Base-by-base conservation (phyloP, 1,140 invertebrate genomes). In the Brachionus rubens region DNA sequence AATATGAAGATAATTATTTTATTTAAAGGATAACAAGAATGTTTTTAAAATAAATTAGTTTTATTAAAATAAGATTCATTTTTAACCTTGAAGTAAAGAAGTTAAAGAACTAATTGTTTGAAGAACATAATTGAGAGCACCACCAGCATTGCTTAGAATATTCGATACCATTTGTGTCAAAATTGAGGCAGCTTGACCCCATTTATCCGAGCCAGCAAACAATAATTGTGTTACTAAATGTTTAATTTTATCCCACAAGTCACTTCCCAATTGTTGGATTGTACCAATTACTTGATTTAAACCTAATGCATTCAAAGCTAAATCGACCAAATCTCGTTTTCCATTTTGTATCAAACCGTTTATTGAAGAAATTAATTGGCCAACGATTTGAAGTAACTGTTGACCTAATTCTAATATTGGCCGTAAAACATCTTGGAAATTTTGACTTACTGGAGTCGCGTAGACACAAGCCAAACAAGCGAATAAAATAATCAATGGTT, bases 401-500 rank as follows among this genome's bases (percentile, higher is more conserved):
- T 70, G 46, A 40, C 68, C 68, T 24, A 72, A 72, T 10, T 46
- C 68, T 30, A 72, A 54, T 43, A 21, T 43, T 19, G 10, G 43
- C 40, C n/a, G n/a, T 21, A 65, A 65, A 65, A 43, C 59, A 24
- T 65, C 43, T 43, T 9, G 40, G 24, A 21, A 21, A 7, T 24
- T 10, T 65, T 65, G 59, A 24, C 26, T 41, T 10, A 41, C 59
- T 65, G 33, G 33, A 21, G 43, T 24, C 43, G 59, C 41, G 43
- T 46, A 26, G 16, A 24, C 59, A 26, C 21, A n/a, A 43, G 40
- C 59, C 36, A 65, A 65, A 65, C 59, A 65, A 43, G 40, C 40
- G 9, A 65, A 26, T 26, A 65, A 65, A 21, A 43, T 10, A 7
- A 43, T 43, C 0, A 65, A 4, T 26, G 59, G 43, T 65, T 43